A percentile compares a stretch with the other conserved stretches of the same genome.
phyloP scores from a whole-genome alignment of 2,113 vertebrate genomes.

The Labeo rohita region DNA sequence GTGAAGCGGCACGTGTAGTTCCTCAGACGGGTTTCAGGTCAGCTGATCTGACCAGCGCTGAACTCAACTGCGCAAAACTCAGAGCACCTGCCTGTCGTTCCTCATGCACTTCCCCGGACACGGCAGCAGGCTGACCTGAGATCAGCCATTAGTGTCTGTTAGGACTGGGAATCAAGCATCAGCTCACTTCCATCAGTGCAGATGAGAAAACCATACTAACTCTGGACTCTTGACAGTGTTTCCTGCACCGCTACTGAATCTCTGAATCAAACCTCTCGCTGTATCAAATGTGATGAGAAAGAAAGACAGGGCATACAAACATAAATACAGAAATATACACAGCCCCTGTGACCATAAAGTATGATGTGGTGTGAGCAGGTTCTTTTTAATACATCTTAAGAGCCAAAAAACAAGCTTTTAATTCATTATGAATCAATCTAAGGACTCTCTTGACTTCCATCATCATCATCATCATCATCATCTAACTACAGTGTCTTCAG shows the following conservation, averaged over 20 bases:
- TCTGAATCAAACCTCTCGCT: too few relatives aligned
- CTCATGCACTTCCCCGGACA: neutral
- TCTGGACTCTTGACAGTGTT: too few relatives aligned
- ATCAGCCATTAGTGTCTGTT: neutral
- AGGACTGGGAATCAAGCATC: neutral
- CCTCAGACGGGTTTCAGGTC: neutral
- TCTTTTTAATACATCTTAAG: neutral
- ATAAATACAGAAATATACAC: neutral
- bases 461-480: neutral
- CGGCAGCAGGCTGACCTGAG: neutral
- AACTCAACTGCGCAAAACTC: neutral
- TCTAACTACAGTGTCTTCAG: neutral
- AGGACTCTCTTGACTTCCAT: neutral
- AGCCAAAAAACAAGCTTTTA: neutral
- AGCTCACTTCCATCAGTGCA: neutral
- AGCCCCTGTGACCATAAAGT: too few relatives aligned
- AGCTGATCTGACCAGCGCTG: conserved; percentile 6
- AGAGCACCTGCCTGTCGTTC: neutral
- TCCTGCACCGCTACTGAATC: too few relatives aligned
- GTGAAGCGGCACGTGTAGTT: neutral
- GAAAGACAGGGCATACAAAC: neutral
- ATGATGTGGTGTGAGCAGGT: neutral
- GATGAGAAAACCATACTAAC: too few relatives aligned
- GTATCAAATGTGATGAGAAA: neutral
- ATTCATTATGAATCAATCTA: neutral